Evolutionary conservation across 2,888 invertebrate species (phyloP), one percentile per base, ranked within the genome.

Genomic region (Clivina fossor): DNA sequence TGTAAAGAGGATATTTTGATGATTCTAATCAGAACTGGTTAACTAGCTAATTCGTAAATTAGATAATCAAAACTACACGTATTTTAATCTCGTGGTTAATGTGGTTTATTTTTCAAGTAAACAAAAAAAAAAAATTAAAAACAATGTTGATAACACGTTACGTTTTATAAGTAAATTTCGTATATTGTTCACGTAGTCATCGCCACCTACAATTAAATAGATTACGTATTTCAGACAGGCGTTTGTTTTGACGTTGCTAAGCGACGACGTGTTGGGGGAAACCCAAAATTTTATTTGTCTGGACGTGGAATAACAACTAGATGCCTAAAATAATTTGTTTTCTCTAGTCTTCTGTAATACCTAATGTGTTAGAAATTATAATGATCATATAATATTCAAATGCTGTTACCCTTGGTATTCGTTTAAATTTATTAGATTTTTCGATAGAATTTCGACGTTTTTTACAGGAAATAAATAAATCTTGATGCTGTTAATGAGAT

Each of bases 401-500:
- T n/a, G n/a, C n/a, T n/a, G n/a, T n/a, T n/a, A n/a, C n/a, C n/a
- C n/a, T n/a, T n/a, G 9, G 18, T 30, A 30, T 30, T 30, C 18
- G 30, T 44, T 30, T n/a, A 32, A 44, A 43, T 13, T 43, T 43
- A 43, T 43, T 26, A 28, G 44, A 44, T 44, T 44, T n/a, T 44
- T 28, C 11, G 30, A 18, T 15, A 43, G 16, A 26, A 43, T 4
- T 30, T n/a, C 30, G 19, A n/a, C n/a, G n/a, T n/a, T 19, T 19
- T 38, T 38, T 1, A 19, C 18, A 44, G 44, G 30, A 44, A 30
- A 9, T 44, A 18, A 3, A 40, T 11, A 26, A 43, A 26, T 26
- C 19, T 19, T 44, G 44, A 28, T n/a, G 11, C 30, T 24, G 4
- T 24, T 43, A 44, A 44, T 19, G 28, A 44, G 20, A n/a, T n/a